Conservation (phyloP, 2,113 vertebrate species). For the Otus sunia region DNA sequence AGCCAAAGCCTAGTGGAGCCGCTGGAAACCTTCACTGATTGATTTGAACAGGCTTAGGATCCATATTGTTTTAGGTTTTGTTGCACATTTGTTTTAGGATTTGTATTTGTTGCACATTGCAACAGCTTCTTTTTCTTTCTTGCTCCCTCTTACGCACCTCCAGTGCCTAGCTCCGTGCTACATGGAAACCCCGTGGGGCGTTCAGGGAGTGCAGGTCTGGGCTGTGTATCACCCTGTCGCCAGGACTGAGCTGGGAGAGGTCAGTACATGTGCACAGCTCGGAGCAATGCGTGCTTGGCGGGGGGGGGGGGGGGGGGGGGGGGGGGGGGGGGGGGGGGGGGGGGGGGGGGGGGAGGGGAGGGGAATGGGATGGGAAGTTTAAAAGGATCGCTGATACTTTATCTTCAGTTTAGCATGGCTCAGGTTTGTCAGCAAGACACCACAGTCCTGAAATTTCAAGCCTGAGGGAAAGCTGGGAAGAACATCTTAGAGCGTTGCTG, state of each 20-base stretch:
- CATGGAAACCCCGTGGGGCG: background rate
- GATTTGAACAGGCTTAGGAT: background rate
- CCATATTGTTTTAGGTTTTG: background rate
- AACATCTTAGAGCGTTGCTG: background rate
- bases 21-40: background rate
- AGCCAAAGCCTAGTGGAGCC: background rate
- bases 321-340: too few relatives aligned
- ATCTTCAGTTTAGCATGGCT: background rate
- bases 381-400: background rate
- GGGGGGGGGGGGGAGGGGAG: too few relatives aligned
- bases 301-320: too few relatives aligned
- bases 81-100: background rate
- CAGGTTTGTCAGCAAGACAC: background rate
- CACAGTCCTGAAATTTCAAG: background rate
- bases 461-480: background rate
- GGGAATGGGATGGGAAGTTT: background rate
- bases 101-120: background rate
- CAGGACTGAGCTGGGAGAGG: background rate
- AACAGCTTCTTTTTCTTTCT: background rate
- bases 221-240: background rate
- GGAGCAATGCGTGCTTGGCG: fast-evolving
- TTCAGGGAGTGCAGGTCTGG: slow-evolving; percentile 11
- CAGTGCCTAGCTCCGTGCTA: background rate
- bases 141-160: background rate
- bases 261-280: background rate